Base-by-base conservation (phyloP, 2,113 vertebrate species). In the Leptobrachium leishanense region DNA sequence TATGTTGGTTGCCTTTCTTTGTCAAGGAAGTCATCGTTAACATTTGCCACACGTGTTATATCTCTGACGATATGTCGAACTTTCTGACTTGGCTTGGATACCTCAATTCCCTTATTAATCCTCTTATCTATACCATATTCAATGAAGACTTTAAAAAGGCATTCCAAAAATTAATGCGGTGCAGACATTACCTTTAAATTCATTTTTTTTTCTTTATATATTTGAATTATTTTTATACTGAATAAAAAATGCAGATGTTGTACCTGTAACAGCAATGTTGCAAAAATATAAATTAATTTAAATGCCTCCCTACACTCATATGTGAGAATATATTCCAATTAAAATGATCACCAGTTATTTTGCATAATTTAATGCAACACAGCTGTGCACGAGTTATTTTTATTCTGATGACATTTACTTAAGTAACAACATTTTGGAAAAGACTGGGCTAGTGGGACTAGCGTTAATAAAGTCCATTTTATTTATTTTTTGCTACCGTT, bases 71-170 rank as follows among this genome's bases (percentile, higher is more conserved):
- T 86, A 93, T 97, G 89, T 93, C 94, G 69, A 96, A 97, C 88
- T 98, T 99, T 87, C 92, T 99, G 81, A 92, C 96, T 2, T 99
- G 98, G 98, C 86, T 99, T 86, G 98, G 98, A 15, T 99, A 99
- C 85, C 90, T 99, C 78, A 99, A 99, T 90, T 99, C 98, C 2
- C 95, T 99, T 66, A 96, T 99, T 87, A 99, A 99, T 85, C 98
- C 98, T 13, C 91, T 99, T 77, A 98, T 99, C 87, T 99, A 99
- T 86, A 99, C 97, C 72, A 95, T 98, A 83, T 99, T 99, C 87
- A 99, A 99, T 84, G 96, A 99, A 88, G 98, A 99, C 88, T 99
- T 99, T 85, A 99, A 99, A 86, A 99, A 97, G 88, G 97, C 98
- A 72, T 99, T 99, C 88, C 95, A 98, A 88, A 98, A 94, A 91